A percentile compares a stretch with the other conserved stretches of the same genome.
These are phyloP conservation scores for Macaria liturata DNA, from an alignment of 2,888 invertebrate species.

Conservation along the genomic window DNA sequence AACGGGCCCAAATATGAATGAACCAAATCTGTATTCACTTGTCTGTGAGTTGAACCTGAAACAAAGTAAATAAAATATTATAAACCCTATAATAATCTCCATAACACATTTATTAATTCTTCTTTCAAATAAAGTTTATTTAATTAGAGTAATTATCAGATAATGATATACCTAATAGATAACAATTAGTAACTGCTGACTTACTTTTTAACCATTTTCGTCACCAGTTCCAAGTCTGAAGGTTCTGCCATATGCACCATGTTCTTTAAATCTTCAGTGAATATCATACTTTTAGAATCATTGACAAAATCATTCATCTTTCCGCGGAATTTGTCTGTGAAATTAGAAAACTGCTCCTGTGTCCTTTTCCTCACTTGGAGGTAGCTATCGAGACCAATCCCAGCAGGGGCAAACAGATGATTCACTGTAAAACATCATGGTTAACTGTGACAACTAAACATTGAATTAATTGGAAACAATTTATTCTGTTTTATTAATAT, in stretches of 20 bases:
- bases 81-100: neutral
- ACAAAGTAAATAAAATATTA: constrained; percentile 26
- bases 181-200: constrained; percentile 20
- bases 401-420: constrained; percentile 79
- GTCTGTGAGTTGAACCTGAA: constrained; percentile 88
- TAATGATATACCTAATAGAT: too few relatives aligned
- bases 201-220: constrained; percentile 88
- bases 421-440: constrained; percentile 45
- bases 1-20: constrained; percentile 91
- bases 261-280: constrained; percentile 93
- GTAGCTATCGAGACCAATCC: constrained; percentile 86
- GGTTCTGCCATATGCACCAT: constrained; percentile 88
- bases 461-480: neutral
- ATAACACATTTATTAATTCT: neutral
- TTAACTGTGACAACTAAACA: neutral
- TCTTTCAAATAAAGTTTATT: neutral
- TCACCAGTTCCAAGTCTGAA: constrained; percentile 85
- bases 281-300: constrained; percentile 86
- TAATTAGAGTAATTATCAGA: too few relatives aligned
- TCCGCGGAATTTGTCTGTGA: constrained; percentile 85
- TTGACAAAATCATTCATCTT: constrained; percentile 87
- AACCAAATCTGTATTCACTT: constrained; percentile 89
- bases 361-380: constrained; percentile 76
- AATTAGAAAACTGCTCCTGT: constrained; percentile 84
- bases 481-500: neutral